Evolutionary conservation across 1,140 invertebrate genomes (phyloP), one percentile per base, ranked within the genome.

Genomic region (Batillaria attramentaria): DNA sequence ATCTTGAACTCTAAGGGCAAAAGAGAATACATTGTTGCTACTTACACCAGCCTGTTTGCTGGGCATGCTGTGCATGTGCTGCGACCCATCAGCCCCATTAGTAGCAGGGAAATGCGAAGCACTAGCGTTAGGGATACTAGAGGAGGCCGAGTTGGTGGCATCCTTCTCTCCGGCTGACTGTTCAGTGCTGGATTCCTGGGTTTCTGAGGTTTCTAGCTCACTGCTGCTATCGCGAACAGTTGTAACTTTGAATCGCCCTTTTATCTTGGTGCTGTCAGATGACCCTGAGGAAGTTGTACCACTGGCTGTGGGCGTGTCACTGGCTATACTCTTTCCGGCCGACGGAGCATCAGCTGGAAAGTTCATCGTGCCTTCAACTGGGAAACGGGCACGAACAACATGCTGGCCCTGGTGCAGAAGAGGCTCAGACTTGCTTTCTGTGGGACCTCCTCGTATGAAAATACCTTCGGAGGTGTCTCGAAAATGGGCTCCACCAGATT

Each of bases 181-280:
- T 13, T 18, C n/a, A 39, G 2, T 28, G 73, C 20, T 24, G 33
- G 41, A 5, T 13, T 13, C 16, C 35, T 16, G n/a, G 37, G 24
- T 18, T 42, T 78, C 42, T 28, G 66, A 57, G 42, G 72, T n/a
- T 70, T 68, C 78, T 28, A 50, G 33, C 43, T 66, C 69, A 79
- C 72, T 41, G 41, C 42, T 42, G 66, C 54, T 79, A 41, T 81
- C 79, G 41, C 72, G 24, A 16, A 81, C 77, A 3, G 66, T 79
- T 46, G 83, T 83, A 24, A 84, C 83, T 65, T 79, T 75, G 60
- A 84, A 84, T 20, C 83, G 74, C 33, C 83, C 81, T 46, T 81
- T 81, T 39, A 68, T 68, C 35, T 76, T 74, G 0, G 69, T 50
- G 37, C 41, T 42, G 42, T 37, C 35, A 39, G 46, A 10, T 46